Base-by-base conservation (phyloP, 2,888 invertebrate species). In the Acheta domesticus region DNA sequence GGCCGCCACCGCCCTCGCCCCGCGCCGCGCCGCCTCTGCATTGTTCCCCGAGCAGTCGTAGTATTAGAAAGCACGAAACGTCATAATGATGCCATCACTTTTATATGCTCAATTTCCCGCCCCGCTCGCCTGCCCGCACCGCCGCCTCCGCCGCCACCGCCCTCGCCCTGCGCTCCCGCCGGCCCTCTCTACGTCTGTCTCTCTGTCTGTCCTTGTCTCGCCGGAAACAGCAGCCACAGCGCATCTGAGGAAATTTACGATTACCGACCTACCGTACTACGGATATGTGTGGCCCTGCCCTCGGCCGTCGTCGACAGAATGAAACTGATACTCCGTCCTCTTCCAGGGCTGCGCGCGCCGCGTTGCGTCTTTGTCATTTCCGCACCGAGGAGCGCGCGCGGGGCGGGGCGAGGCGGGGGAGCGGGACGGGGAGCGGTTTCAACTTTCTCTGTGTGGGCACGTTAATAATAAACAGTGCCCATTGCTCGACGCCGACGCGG, bases 191-290 rank as follows among this genome's bases (percentile, higher is more conserved):
- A 8, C 36, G 36, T 36, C 36, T 36, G 36, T 36, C 36, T 36
- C 36, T 36, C 36, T 36, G 36, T 62, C 62, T 62, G 62, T 62
- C 62, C 62, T 62, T 62, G 14, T 62, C 62, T 14, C 62, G n/a
- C 62, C 62, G 62, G 62, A 62, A 62, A 62, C 62, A 62, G 62
- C 62, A 62, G 62, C 16, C 62, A 62, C 16, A 14, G 62, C 62
- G n/a, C 62, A 62, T 62, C 62, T 62, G 62, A 62, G 62, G 62
- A 62, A 62, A 62, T 62, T 62, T 62, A 62, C 62, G 62, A 62
- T 62, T 62, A n/a, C 62, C 62, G 62, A 62, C 62, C 62, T 62
- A 62, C 62, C 62, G 62, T 62, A 62, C 62, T 62, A 62, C 62
- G n/a, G 62, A 62, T 62, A 62, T 62, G 62, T 62, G 62, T 62